Evolutionary conservation across 2,797 vertebrate species (phyloP).

Genomic region (Bryconaethiops microstoma): DNA sequence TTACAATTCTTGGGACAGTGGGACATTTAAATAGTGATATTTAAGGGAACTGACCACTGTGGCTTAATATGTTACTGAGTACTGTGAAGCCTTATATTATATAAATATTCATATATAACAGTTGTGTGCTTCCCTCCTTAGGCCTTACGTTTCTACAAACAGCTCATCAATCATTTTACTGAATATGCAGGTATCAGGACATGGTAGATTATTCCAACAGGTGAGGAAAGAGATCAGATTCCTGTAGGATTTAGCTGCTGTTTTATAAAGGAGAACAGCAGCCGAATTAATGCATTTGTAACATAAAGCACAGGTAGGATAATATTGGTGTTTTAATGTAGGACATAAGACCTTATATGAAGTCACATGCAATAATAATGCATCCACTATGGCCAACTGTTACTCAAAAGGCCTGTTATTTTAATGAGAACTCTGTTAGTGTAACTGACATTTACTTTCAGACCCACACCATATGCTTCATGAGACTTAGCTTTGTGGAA

Average conservation of each 20-base stretch:
- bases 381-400: background rate
- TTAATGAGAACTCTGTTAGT: background rate
- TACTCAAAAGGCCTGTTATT: background rate
- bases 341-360: background rate
- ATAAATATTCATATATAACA: background rate
- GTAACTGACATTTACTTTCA: background rate
- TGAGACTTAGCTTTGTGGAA: background rate
- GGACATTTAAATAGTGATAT: background rate
- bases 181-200: background rate
- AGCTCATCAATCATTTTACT: background rate
- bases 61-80: background rate
- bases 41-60: background rate
- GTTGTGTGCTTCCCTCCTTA: background rate
- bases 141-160: background rate
- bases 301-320: background rate
- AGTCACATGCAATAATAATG: background rate
- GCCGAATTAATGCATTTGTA: background rate
- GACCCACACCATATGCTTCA: background rate
- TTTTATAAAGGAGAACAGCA: background rate
- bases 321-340: background rate
- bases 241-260: background rate
- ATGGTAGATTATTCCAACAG: background rate
- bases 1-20: background rate
- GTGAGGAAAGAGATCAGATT: background rate
- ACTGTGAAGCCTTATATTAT: no score